These are phyloP conservation scores for Rhamnusium bicolor DNA, from an alignment of 2,888 invertebrate species.

Conservation along the genomic window DNA sequence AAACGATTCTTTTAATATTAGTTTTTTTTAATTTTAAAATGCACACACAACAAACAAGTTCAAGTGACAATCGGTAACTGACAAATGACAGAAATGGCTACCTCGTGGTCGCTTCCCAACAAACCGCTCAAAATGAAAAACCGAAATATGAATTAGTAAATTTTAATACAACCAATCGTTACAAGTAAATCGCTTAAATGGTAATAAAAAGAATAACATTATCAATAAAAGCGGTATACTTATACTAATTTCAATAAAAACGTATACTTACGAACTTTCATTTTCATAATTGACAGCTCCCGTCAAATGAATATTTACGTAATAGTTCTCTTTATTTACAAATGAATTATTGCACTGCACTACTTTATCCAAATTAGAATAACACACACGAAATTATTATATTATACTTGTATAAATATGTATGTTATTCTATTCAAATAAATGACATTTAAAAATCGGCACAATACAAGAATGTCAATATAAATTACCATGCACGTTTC, in stretches of 20 bases:
- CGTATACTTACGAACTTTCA: conserved; percentile 63
- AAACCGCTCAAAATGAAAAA: conserved; percentile 45
- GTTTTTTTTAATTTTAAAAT: conserved; percentile 48
- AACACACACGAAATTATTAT: not conserved
- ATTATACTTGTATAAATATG: not conserved
- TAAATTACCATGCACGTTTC: not conserved
- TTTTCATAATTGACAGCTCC: conserved; percentile 58
- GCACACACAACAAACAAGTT: conserved; percentile 49
- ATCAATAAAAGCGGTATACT: conserved; percentile 15
- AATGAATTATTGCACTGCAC: conserved; percentile 15
- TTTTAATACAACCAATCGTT: not conserved
- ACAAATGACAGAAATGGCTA: conserved; percentile 61
- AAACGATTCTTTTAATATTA: conserved; percentile 24
- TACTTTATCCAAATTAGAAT: conserved; percentile 11
- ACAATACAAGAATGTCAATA: not conserved
- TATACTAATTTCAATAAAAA: conserved; percentile 29
- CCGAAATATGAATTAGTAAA: conserved; percentile 33
- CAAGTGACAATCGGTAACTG: conserved; percentile 54
- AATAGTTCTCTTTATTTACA: conserved; percentile 46
- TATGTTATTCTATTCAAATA: not conserved
- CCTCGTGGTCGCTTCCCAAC: conserved; percentile 57
- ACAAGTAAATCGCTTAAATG: not conserved
- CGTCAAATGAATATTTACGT: conserved; percentile 56
- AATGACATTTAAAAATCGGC: conserved; percentile 15
- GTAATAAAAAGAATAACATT: not conserved